A percentile compares a stretch with the other conserved stretches of the same genome.
phyloP scores from a whole-genome alignment of 2,113 vertebrate genomes.

The Marmota monax region DNA sequence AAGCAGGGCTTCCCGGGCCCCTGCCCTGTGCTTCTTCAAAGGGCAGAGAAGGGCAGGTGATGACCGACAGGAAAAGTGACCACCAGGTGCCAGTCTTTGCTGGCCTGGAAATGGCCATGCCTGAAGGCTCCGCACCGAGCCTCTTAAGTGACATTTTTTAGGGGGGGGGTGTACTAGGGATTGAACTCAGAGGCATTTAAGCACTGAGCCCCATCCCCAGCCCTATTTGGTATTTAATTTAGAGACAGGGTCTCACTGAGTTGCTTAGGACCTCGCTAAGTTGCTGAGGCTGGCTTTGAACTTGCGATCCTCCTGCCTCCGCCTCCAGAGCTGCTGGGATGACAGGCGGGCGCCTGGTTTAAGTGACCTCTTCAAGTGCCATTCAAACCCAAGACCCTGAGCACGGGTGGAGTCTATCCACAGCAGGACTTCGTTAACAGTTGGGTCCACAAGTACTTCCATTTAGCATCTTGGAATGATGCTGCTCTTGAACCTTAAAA shows the following conservation, averaged over 20 bases:
- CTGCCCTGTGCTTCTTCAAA: background rate
- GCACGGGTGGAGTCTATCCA: background rate
- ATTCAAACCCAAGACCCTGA: background rate
- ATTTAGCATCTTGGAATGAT: background rate
- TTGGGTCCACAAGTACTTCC: fast-evolving
- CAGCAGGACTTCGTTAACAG: background rate
- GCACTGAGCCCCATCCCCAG: too few relatives aligned
- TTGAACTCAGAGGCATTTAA: too few relatives aligned
- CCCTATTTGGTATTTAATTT: too few relatives aligned
- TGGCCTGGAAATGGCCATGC: background rate
- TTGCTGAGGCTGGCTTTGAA: too few relatives aligned
- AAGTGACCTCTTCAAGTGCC: background rate
- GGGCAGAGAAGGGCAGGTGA: background rate
- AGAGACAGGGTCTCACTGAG: too few relatives aligned
- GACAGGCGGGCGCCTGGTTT: too few relatives aligned
- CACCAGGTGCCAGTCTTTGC: background rate
- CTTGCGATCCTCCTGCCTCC: too few relatives aligned
- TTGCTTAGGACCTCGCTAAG: too few relatives aligned
- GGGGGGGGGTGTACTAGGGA: too few relatives aligned
- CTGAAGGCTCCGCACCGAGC: background rate
- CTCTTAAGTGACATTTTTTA: background rate
- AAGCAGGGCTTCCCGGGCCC: background rate
- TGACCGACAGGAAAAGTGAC: background rate
- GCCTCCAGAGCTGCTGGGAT: too few relatives aligned
- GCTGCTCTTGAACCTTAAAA: background rate